Evolutionary conservation across 2,888 invertebrate genomes (phyloP).

Genomic region (Agrenia bidenticulata): DNA sequence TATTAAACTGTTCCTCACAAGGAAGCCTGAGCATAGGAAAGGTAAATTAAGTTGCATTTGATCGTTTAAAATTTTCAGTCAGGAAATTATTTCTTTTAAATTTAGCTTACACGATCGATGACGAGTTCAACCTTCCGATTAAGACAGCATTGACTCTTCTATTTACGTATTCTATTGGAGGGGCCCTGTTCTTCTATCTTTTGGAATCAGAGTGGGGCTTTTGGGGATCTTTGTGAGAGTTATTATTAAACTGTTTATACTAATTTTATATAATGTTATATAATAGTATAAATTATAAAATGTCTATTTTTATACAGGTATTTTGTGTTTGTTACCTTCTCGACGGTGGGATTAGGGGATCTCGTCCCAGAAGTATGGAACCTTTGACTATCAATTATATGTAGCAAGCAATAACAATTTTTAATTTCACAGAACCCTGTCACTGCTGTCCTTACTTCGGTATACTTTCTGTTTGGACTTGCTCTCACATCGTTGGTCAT

Average conservation of each 20-base stretch:
- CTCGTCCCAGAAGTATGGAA: slow-evolving; percentile 72
- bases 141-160: slow-evolving; percentile 82
- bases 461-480: slow-evolving; percentile 90
- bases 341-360: slow-evolving; percentile 96
- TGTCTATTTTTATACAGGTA: too few relatives aligned
- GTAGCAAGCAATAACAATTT: too few relatives aligned
- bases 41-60: slow-evolving; percentile 19
- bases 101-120: slow-evolving; percentile 74
- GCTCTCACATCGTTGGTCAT: slow-evolving; percentile 96
- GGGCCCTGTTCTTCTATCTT: slow-evolving; percentile 74
- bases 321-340: slow-evolving; percentile 95
- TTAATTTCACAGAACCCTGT: slow-evolving; percentile 67
- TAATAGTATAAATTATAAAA: too few relatives aligned
- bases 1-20: slow-evolving; percentile 71
- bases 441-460: slow-evolving; percentile 86
- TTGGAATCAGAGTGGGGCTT: slow-evolving; percentile 81
- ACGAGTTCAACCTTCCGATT: slow-evolving; percentile 92
- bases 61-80: background rate
- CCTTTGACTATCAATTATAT: background rate
- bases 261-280: too few relatives aligned
- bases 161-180: slow-evolving; percentile 80
- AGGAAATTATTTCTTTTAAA: background rate
- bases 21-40: slow-evolving; percentile 34
- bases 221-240: slow-evolving; percentile 87
- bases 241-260: too few relatives aligned